phyloP scores from a whole-genome alignment of 2,113 vertebrate species.

The Upupa epops region DNA sequence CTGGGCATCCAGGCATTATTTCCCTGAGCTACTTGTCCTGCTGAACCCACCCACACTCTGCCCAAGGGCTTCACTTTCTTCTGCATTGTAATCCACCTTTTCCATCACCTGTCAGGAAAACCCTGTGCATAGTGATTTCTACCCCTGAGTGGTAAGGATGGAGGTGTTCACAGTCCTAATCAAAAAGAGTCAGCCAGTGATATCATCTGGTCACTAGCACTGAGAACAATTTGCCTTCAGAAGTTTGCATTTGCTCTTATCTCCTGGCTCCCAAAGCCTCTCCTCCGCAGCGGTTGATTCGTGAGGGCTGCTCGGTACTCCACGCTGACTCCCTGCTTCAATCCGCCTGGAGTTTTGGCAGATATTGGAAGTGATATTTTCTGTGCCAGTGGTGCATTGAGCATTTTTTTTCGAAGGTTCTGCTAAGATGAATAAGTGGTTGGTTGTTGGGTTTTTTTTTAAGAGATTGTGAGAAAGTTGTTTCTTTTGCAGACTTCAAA shows the following conservation, averaged over 20 bases:
- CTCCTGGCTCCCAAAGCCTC: not conserved
- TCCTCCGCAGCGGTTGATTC: not conserved
- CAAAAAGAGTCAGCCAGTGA: not conserved
- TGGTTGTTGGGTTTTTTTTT: no score
- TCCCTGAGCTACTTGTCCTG: not conserved
- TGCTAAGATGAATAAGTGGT: not conserved
- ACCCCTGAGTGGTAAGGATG: accelerated
- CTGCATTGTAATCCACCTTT: not conserved
- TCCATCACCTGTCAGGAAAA: not conserved
- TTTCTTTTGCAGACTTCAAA: not conserved
- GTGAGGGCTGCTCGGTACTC: accelerated
- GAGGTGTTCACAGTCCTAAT: not conserved
- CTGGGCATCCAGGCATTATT: not conserved
- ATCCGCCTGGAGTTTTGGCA: not conserved
- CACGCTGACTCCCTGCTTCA: not conserved
- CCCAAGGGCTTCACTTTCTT: accelerated
- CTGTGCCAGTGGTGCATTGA: not conserved
- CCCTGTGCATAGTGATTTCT: not conserved
- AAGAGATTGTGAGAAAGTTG: not conserved
- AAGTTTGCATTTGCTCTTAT: not conserved
- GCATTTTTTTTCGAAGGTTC: not conserved
- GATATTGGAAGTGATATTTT: not conserved
- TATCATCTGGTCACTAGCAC: not conserved
- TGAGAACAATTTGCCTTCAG: not conserved
- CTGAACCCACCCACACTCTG: not conserved